Evolutionary conservation across 2,797 vertebrate genomes (phyloP).

Genomic region (Sphenopsis melanotis): DNA sequence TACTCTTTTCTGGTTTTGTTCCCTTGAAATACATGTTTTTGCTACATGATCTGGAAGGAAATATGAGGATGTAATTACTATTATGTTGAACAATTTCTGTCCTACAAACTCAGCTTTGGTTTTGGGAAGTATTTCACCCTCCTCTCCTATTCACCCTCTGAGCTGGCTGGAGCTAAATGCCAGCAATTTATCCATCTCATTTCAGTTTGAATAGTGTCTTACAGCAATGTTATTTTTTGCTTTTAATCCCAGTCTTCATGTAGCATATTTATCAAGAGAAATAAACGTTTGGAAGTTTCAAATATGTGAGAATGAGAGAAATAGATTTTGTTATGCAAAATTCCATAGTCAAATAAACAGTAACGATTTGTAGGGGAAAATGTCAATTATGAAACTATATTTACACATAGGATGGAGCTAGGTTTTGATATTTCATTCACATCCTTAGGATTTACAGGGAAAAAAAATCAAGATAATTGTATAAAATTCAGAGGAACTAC

Average conservation of each 20-base stretch:
- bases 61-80: neutral
- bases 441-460: too few relatives aligned
- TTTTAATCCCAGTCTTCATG: neutral
- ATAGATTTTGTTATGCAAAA: too few relatives aligned
- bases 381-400: too few relatives aligned
- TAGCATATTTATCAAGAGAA: neutral
- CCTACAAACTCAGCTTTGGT: accelerated
- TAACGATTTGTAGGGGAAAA: too few relatives aligned
- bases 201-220: neutral
- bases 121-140: neutral
- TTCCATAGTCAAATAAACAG: too few relatives aligned
- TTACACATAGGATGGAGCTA: too few relatives aligned
- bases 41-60: neutral
- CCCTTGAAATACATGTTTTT: neutral
- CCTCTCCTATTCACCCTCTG: neutral
- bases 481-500: too few relatives aligned
- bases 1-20: neutral
- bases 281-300: neutral
- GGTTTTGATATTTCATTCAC: too few relatives aligned
- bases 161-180: neutral
- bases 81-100: neutral
- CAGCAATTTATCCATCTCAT: neutral
- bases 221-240: neutral
- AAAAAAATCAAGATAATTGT: too few relatives aligned
- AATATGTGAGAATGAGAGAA: too few relatives aligned